These are phyloP conservation scores for Bambusicola thoracicus DNA, from an alignment of 2,113 vertebrate species.

Conservation along the genomic window DNA sequence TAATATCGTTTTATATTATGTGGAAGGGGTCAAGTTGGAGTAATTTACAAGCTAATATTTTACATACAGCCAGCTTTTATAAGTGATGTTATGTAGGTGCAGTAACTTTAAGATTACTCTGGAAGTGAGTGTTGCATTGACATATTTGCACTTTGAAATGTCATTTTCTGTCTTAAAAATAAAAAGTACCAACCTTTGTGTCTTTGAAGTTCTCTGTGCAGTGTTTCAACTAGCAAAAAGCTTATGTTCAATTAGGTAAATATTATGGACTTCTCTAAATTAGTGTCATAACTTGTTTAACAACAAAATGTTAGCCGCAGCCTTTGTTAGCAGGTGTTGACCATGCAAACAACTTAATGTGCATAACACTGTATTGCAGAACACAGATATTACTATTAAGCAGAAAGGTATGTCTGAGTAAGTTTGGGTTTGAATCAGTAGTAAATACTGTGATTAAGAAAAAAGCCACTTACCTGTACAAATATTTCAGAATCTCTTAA, in stretches of 20 bases:
- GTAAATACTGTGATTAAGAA: background rate
- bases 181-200: background rate
- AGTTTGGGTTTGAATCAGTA: background rate
- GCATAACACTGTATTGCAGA: background rate
- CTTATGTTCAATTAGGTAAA: background rate
- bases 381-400: background rate
- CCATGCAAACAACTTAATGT: background rate
- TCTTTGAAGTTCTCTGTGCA: background rate
- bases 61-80: background rate
- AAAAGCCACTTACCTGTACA: background rate
- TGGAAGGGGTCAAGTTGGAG: background rate
- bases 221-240: background rate
- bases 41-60: background rate
- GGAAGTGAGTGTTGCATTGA: background rate
- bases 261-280: background rate
- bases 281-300: background rate
- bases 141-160: background rate
- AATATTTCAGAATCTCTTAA: background rate
- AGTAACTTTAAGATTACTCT: background rate
- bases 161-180: background rate
- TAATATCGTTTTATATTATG: too few relatives aligned
- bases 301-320: background rate
- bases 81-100: background rate
- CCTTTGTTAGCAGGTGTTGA: background rate
- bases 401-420: background rate